A percentile compares a stretch with the other conserved stretches of the same genome.
Conservation (phyloP, 2,797 vertebrate genomes). For the Mormyrus proboscirostris region DNA sequence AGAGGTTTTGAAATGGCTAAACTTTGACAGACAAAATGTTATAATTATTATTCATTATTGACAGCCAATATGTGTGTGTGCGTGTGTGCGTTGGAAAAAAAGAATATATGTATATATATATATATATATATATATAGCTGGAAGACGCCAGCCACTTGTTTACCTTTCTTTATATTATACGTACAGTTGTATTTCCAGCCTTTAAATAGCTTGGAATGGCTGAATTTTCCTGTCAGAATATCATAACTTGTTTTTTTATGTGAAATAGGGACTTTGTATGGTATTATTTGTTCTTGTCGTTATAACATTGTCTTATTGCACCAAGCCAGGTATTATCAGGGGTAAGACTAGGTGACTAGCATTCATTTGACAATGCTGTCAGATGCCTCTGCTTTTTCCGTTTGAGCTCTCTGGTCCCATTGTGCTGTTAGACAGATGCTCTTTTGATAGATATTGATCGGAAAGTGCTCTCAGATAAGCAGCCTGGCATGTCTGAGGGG, state of each 20-base stretch:
- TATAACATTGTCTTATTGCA: neutral
- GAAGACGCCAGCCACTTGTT: neutral
- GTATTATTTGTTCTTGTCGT: neutral
- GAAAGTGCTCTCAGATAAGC: constrained; percentile 41
- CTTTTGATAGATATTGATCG: constrained; percentile 64
- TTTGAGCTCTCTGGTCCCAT: constrained; percentile 44
- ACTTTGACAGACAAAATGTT: neutral
- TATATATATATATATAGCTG: neutral
- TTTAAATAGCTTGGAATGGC: neutral
- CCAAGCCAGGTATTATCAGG: constrained; percentile 33
- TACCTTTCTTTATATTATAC: neutral
- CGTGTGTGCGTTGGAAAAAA: neutral
- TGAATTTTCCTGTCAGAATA: neutral
- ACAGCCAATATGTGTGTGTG: neutral
- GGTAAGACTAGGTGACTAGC: constrained; percentile 42
- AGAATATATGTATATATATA: neutral
- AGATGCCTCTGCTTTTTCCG: constrained; percentile 47
- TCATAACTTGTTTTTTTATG: neutral
- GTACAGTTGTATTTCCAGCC: neutral
- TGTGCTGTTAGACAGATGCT: constrained; percentile 42
- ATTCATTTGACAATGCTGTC: constrained; percentile 40
- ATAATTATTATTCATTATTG: neutral
- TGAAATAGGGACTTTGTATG: neutral
- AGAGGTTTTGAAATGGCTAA: neutral
- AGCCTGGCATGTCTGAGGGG: constrained; percentile 26